phyloP scores from a whole-genome alignment of 2,113 vertebrate genomes.

The Epinephelus fuscoguttatus region DNA sequence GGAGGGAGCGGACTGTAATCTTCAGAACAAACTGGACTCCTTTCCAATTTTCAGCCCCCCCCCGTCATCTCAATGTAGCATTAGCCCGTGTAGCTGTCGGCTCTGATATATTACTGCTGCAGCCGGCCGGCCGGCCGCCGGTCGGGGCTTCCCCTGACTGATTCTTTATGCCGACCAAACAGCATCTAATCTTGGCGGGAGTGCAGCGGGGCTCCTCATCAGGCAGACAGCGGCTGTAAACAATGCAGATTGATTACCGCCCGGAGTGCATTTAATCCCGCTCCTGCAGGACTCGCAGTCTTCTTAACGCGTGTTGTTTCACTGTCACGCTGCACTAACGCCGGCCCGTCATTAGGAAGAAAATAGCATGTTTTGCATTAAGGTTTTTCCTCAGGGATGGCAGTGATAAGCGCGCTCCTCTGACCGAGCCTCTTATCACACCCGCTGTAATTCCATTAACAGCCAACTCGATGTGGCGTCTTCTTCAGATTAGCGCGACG shows the following conservation, averaged over 20 bases:
- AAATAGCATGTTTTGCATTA: conserved; percentile 49
- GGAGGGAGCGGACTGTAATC: conserved; percentile 38
- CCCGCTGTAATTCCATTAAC: conserved; percentile 59
- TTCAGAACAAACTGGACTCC: conserved; percentile 47
- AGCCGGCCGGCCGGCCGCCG: conserved; percentile 22
- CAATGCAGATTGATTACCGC: conserved; percentile 70
- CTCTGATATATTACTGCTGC: conserved; percentile 59
- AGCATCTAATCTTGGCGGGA: conserved; percentile 60
- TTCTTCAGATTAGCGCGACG: conserved; percentile 48
- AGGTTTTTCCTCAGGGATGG: conserved; percentile 13
- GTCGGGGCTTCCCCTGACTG: conserved; percentile 63
- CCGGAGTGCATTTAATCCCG: conserved; percentile 51
- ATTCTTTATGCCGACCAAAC: conserved; percentile 64
- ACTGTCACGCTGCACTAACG: conserved; percentile 48
- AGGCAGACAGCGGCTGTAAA: conserved; percentile 71
- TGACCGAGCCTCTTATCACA: conserved; percentile 55
- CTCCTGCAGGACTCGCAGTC: conserved; percentile 18
- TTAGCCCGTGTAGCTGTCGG: conserved; percentile 62
- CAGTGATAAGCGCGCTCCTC: conserved; percentile 38
- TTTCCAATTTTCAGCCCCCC: conserved; percentile 17
- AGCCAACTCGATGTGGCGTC: conserved; percentile 1
- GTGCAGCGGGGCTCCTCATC: conserved; percentile 66
- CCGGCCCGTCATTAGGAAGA: conserved; percentile 38
- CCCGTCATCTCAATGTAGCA: conserved; percentile 24
- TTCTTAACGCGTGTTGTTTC: conserved; percentile 47